Base-by-base conservation (phyloP, 1,140 invertebrate species). In the Cydia pomonella region DNA sequence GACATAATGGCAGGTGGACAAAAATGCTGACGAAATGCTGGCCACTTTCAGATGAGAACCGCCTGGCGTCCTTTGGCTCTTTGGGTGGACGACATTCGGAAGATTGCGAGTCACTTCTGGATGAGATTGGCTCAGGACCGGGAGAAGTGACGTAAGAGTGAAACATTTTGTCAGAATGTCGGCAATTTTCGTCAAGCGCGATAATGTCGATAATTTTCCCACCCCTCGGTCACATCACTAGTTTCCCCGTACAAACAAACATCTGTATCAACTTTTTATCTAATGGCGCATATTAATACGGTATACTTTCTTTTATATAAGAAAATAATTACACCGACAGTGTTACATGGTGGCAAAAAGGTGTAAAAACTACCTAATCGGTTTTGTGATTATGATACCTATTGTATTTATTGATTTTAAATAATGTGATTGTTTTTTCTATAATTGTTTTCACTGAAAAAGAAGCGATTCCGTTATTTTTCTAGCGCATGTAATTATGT, bases 331-430 rank as follows among this genome's bases (percentile, higher is more conserved):
- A n/a, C 47, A 50, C 13, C 16, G 7, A 69, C 64, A 33, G 21
- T n/a, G 64, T 69, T n/a, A 69, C 64, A 69, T 69, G 23, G 16
- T 69, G 25, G 23, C 25, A 29, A 69, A 69, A 69, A 69, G 33
- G 23, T 27, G 29, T 66, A 25, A 18, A 27, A 66, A 21, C 63
- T 16, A 66, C 41, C 4, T 18, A 47, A 18, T 69, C 4, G 33
- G 33, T 69, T 41, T 33, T 69, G 18, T 69, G 23, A 23, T 18
- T 47, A 13, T 47, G 44, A 16, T 47, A n/a, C n/a, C n/a, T n/a
- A 50, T 50, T 50, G 47, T 50, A 50, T 50, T 50, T n/a, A 50
- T 50, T 50, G 16, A 23, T 23, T 23, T n/a, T 21, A 59, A 59
- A 59, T 18, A 59, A 21, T 23, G n/a, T 16, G 53, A 59, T 23